Conservation (phyloP, 2,113 vertebrate species). For the Progne subis region DNA sequence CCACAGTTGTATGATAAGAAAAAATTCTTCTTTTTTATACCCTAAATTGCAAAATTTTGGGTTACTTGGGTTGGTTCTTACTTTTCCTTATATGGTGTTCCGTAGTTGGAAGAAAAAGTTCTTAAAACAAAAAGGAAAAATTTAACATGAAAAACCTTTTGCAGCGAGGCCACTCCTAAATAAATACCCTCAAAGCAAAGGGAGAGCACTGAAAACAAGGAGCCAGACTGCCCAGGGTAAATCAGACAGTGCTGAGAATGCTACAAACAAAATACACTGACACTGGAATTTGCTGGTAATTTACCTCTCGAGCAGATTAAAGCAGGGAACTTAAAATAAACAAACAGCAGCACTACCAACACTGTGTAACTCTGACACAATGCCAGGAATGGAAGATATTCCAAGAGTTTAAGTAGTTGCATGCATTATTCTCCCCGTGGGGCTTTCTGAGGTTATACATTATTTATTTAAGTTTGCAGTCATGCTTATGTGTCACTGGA, state of each 20-base stretch:
- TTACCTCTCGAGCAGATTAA: conserved; percentile 12
- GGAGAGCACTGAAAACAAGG: background rate
- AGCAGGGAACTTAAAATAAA: conserved; percentile 36
- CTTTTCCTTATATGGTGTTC: background rate
- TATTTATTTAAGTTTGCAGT: background rate
- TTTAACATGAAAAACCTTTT: background rate
- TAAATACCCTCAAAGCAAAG: background rate
- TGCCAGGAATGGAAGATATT: background rate
- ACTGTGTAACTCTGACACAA: background rate
- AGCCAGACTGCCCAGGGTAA: background rate
- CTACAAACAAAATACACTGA: conserved; percentile 10
- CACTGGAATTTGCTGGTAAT: conserved; percentile 33
- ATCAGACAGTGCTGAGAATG: background rate
- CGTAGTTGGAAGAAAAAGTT: background rate
- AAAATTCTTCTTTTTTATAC: background rate
- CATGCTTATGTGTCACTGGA: background rate
- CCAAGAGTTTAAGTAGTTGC: background rate
- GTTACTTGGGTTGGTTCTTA: background rate
- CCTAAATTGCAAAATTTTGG: background rate
- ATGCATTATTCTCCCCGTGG: background rate
- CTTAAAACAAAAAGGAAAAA: background rate
- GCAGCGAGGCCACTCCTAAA: background rate
- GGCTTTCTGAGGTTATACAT: background rate
- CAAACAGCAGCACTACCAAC: background rate
- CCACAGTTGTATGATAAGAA: background rate